Evolutionary conservation across 2,797 vertebrate genomes (phyloP), one percentile per base, ranked within the genome.

Genomic region (Melanotaenia nigrans): DNA sequence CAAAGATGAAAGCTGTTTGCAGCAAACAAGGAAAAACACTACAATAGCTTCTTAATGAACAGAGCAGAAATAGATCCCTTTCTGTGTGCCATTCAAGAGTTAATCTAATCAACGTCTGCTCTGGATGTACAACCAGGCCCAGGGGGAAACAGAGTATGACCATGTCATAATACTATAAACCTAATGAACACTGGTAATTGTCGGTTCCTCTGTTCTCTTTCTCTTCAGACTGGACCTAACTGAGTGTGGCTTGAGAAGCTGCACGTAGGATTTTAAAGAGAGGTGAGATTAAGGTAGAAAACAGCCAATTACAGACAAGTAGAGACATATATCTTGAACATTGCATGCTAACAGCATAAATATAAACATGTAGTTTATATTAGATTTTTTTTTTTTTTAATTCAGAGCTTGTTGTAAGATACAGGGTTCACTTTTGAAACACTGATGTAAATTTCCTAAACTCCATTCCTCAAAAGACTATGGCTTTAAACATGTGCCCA

Each of bases 151-250:
- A 33, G 18, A 62, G 47, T 80, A 81, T 68, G 67, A 67, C 71
- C 40, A 16, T 55, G 62, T 61, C n/a, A 53, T 64, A 59, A 77
- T 38, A 77, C 38, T 61, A 67, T 71, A 66, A 90, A 90, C 61
- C 80, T 77, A 89, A 92, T 92, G 69, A 92, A 65, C 55, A n/a
- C 59, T 42, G 73, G 63, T 90, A 92, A 93, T 87, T 84, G 68
- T 28, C 35, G 24, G 61, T 28, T 72, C 79, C 56, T 89, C 87
- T 86, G 78, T 64, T 77, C 55, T 76, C 64, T 80, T 61, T 88
- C 77, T 60, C 78, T 68, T 20, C 61, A 53, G 25, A 30, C 49
- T 74, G 57, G 45, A 74, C 78, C 24, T 63, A 85, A 91, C 73
- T 77, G 71, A 79, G 25, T 61, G 76, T 81, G 79, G 25, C 80